phyloP scores from a whole-genome alignment of 2,888 invertebrate species.

The Orthonychiurus folsomi region DNA sequence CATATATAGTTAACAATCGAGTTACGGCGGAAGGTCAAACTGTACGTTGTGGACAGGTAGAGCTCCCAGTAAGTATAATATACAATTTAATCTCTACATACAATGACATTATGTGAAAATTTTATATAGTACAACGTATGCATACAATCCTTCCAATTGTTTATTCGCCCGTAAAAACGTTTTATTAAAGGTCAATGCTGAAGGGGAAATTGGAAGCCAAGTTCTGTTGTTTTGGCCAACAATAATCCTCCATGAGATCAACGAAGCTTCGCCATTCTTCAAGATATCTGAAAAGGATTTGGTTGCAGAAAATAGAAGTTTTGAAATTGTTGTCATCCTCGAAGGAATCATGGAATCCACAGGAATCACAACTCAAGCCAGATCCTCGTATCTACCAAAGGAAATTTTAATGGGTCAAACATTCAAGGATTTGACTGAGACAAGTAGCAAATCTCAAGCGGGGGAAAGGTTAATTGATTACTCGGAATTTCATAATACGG shows the following conservation, averaged over 20 bases:
- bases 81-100: neutral
- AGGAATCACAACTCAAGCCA: slow-evolving; percentile 21
- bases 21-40: slow-evolving; percentile 15
- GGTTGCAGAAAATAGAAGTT: slow-evolving; percentile 56
- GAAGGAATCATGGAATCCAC: slow-evolving; percentile 81
- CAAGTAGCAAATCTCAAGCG: neutral
- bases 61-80: neutral
- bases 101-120: slow-evolving; percentile 6
- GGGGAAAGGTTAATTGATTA: slow-evolving; percentile 11
- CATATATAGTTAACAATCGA: slow-evolving; percentile 17
- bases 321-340: slow-evolving; percentile 76
- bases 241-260: slow-evolving; percentile 81
- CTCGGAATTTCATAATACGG: slow-evolving; percentile 15
- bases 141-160: neutral
- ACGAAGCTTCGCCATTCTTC: slow-evolving; percentile 73
- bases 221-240: slow-evolving; percentile 95
- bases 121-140: neutral
- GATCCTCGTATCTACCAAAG: slow-evolving; percentile 20
- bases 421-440: slow-evolving; percentile 3
- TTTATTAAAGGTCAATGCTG: slow-evolving; percentile 11
- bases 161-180: neutral
- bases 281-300: slow-evolving; percentile 79
- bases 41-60: slow-evolving; percentile 13
- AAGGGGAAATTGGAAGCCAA: slow-evolving; percentile 53
- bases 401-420: slow-evolving; percentile 17